Evolutionary conservation across 2,797 vertebrate species (phyloP).

Genomic region (Coregonus ussuriensis): DNA sequence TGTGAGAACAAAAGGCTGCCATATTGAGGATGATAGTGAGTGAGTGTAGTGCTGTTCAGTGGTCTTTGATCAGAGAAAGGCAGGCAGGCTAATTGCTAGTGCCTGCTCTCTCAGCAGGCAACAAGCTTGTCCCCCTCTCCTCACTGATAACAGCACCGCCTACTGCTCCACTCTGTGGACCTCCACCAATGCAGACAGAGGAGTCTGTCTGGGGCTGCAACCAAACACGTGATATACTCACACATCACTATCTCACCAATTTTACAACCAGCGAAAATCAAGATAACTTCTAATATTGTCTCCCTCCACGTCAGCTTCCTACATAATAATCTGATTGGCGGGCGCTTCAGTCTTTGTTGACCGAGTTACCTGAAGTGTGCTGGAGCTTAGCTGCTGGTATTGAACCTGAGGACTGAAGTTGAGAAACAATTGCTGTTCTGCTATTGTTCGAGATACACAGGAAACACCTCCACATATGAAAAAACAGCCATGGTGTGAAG

Average conservation of each 20-base stretch:
- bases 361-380: not conserved
- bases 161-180: constrained; percentile 8
- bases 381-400: not conserved
- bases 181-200: constrained; percentile 16
- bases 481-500: not conserved
- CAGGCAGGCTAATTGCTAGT: constrained; percentile 2
- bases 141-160: constrained; percentile 18
- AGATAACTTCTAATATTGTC: not conserved
- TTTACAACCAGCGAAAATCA: not conserved
- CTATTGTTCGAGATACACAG: constrained; percentile 24
- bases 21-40: constrained; percentile 13
- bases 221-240: not conserved
- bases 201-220: not conserved
- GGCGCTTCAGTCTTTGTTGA: constrained; percentile 9
- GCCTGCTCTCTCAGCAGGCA: constrained; percentile 17
- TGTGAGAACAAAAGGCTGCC: not conserved
- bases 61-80: not conserved
- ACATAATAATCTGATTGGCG: constrained; percentile 4
- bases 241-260: not conserved
- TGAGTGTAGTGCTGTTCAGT: constrained; percentile 11
- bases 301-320: not conserved
- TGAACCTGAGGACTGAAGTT: constrained; percentile 7
- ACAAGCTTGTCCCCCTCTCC: constrained; percentile 12
- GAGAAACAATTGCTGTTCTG: constrained; percentile 21
- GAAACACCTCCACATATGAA: not conserved